Percentiles rank a stretch among this genome's conserved stretches.
Conservation (phyloP, 2,888 invertebrate species). For the Cheilosia urbana region DNA sequence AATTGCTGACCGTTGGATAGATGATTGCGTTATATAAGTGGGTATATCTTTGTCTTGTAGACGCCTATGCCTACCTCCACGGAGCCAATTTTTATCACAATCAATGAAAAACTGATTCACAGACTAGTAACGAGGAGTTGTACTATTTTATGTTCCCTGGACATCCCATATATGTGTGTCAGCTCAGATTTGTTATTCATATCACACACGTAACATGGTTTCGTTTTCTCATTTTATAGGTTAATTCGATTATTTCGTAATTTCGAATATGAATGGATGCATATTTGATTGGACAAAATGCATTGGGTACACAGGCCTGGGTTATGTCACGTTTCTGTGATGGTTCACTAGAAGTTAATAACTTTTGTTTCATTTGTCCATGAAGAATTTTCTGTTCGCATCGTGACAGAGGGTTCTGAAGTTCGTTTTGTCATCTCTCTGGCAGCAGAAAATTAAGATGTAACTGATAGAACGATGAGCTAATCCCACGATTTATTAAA, state of each 20-base stretch:
- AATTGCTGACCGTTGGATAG: constrained; percentile 34
- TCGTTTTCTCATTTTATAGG: constrained; percentile 39
- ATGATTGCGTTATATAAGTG: constrained; percentile 57
- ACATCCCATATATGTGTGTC: constrained; percentile 21
- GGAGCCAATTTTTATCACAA: constrained; percentile 56
- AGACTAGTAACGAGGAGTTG: constrained; percentile 31
- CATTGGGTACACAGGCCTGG: background rate
- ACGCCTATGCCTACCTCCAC: constrained; percentile 24
- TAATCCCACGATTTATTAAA: constrained; percentile 65
- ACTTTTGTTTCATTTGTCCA: constrained; percentile 11
- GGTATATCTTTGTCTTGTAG: constrained; percentile 4
- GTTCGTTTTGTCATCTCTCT: constrained; percentile 45
- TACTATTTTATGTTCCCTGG: constrained; percentile 19
- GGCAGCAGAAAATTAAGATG: constrained; percentile 55
- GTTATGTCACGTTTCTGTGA: constrained; percentile 35
- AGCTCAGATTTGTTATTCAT: constrained; percentile 56
- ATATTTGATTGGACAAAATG: constrained; percentile 33
- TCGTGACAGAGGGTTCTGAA: constrained; percentile 60
- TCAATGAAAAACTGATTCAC: constrained; percentile 55
- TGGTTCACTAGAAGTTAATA: constrained; percentile 30
- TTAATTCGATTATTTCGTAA: constrained; percentile 61
- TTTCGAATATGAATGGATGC: background rate
- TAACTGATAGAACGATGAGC: constrained; percentile 66
- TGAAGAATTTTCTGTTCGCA: constrained; percentile 26
- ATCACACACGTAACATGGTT: constrained; percentile 57